A percentile compares a stretch with the other conserved stretches of the same genome.
These are phyloP conservation scores for Oceanites oceanicus DNA, from an alignment of 2,113 vertebrate genomes.

Conservation along the genomic window DNA sequence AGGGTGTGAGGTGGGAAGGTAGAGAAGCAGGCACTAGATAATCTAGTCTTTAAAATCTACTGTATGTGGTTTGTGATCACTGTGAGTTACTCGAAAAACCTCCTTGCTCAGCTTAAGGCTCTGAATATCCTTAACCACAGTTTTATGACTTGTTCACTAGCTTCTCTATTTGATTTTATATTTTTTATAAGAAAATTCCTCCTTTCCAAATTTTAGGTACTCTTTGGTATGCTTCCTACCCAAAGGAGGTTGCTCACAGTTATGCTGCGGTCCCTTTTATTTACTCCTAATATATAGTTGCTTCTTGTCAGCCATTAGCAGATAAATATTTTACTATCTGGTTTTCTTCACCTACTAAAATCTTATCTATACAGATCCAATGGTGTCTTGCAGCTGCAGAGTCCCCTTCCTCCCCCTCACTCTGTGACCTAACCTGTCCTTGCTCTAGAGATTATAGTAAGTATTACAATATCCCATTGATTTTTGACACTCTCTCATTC, in stretches of 20 bases:
- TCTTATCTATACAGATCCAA: background rate
- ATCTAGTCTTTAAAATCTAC: background rate
- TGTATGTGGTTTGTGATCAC: background rate
- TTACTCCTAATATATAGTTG: background rate
- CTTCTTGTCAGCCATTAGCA: background rate
- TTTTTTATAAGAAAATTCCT: background rate
- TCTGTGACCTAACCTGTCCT: background rate
- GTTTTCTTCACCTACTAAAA: background rate
- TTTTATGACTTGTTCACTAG: background rate
- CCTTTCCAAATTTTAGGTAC: background rate
- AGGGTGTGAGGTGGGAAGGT: background rate
- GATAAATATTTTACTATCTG: background rate
- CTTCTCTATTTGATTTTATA: background rate
- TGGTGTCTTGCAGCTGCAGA: background rate
- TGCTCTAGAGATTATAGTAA: background rate
- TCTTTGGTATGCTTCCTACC: background rate
- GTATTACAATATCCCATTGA: background rate
- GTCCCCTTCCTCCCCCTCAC: background rate
- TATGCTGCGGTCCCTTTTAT: background rate
- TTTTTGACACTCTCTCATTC: constrained; percentile 7
- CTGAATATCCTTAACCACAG: background rate
- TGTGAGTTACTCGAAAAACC: background rate
- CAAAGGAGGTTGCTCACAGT: background rate
- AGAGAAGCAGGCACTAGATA: background rate
- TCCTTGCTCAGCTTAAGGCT: background rate